Evolutionary conservation across 1,140 invertebrate species (phyloP).

Genomic region (Drosophila nannoptera): DNA sequence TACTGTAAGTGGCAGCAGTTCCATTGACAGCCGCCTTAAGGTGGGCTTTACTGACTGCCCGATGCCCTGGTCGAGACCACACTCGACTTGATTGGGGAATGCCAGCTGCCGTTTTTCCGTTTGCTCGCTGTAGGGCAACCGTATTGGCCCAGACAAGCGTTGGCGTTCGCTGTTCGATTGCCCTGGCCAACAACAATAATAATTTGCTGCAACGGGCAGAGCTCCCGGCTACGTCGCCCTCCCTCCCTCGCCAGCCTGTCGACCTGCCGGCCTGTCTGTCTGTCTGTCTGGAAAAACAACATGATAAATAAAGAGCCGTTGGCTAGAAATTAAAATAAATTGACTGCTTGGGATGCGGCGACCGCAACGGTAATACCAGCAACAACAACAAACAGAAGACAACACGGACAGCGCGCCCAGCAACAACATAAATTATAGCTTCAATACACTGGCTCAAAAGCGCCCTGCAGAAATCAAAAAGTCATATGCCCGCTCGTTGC

Average conservation of each 20-base stretch:
- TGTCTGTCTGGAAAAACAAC: conserved; percentile 51
- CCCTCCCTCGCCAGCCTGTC: neutral
- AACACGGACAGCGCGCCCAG: conserved; percentile 31
- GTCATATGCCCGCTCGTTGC: conserved; percentile 57
- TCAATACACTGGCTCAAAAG: conserved; percentile 47
- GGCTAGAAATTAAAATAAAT: conserved; percentile 76
- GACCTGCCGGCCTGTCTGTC: neutral
- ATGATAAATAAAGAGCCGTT: conserved; percentile 73
- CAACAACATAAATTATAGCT: conserved; percentile 44
- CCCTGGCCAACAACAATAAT: conserved; percentile 63
- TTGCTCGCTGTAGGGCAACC: no score
- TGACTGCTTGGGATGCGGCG: conserved; percentile 66
- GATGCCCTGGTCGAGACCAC: no score
- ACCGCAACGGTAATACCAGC: conserved; percentile 58
- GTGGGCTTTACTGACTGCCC: no score
- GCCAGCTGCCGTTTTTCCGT: neutral
- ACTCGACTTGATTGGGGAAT: no score
- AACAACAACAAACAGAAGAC: conserved; percentile 44
- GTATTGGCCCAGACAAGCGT: neutral
- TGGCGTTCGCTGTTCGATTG: conserved; percentile 53
- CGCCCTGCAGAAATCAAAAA: conserved; percentile 67
- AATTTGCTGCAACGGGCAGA: conserved; percentile 36
- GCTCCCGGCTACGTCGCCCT: neutral
- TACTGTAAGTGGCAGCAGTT: conserved; percentile 26
- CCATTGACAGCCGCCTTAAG: conserved; percentile 52